Conservation (phyloP, 2,113 vertebrate species). For the Hoplias malabaricus region DNA sequence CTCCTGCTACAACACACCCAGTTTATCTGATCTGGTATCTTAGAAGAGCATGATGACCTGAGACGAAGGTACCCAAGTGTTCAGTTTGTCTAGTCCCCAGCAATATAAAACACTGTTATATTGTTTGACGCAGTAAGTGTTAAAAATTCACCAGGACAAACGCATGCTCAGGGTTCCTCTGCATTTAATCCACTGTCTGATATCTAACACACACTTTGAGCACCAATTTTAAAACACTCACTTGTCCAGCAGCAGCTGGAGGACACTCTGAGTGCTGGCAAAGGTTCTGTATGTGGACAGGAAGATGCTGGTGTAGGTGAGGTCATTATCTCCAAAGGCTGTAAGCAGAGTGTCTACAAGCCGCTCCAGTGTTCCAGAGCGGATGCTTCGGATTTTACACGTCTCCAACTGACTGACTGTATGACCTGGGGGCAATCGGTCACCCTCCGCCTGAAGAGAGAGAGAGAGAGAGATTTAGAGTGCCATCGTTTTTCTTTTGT, state of each 20-base stretch:
- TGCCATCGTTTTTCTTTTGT: too few relatives aligned
- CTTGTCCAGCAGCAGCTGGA: slow-evolving; percentile 87
- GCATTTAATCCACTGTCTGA: neutral
- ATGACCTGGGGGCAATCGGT: slow-evolving; percentile 88
- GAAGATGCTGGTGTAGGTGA: slow-evolving; percentile 94
- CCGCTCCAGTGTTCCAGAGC: slow-evolving; percentile 89
- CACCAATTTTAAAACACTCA: too few relatives aligned
- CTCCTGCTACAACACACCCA: neutral
- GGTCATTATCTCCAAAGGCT: slow-evolving; percentile 91
- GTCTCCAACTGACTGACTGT: slow-evolving; percentile 93
- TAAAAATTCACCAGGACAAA: neutral
- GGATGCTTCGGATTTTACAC: slow-evolving; percentile 91
- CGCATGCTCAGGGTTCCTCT: neutral
- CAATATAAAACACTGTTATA: neutral
- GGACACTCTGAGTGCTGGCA: slow-evolving; percentile 81
- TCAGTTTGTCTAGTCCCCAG: neutral
- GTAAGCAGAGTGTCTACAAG: slow-evolving; percentile 93
- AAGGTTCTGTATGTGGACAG: slow-evolving; percentile 92
- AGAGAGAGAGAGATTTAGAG: slow-evolving; percentile 29
- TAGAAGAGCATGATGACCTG: too few relatives aligned
- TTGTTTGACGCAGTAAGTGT: neutral
- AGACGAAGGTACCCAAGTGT: too few relatives aligned
- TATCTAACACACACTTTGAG: too few relatives aligned
- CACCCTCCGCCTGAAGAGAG: slow-evolving; percentile 72
- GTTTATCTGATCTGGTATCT: neutral